phyloP scores from a whole-genome alignment of 2,888 invertebrate genomes.

The Entomobrya multifasciata region DNA sequence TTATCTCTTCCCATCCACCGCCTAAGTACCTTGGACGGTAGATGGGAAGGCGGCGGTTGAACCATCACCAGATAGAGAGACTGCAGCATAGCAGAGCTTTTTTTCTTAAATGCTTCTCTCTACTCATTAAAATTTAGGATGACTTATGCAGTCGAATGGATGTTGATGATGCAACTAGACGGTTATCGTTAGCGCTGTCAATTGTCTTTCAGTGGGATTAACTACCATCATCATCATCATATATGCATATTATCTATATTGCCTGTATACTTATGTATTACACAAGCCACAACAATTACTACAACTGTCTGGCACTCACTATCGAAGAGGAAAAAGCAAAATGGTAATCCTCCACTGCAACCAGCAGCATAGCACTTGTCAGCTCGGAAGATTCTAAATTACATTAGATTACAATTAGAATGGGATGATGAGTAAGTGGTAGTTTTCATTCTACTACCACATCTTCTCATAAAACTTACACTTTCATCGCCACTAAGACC shows the following conservation, averaged over 20 bases:
- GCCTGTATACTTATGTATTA: background rate
- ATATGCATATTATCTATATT: background rate
- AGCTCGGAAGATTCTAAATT: conserved; percentile 52
- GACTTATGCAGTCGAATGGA: conserved; percentile 12
- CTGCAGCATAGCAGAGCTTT: too few relatives aligned
- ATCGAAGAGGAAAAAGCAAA: background rate
- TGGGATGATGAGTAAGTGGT: conserved; percentile 51
- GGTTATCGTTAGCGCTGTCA: conserved; percentile 18
- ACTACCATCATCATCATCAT: too few relatives aligned
- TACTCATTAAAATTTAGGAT: conserved; percentile 11
- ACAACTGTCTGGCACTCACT: conserved; percentile 7
- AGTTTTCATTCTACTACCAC: conserved; percentile 11
- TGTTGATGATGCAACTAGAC: background rate
- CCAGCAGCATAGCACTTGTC: conserved; percentile 64
- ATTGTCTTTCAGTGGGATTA: background rate
- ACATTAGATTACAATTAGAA: conserved; percentile 59
- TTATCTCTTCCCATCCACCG: too few relatives aligned
- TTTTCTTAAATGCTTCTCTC: too few relatives aligned
- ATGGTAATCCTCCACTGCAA: conserved; percentile 11
- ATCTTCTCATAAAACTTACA: conserved; percentile 37
- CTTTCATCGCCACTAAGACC: background rate
- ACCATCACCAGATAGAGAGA: too few relatives aligned
- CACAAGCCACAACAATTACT: background rate
- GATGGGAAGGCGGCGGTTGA: too few relatives aligned
- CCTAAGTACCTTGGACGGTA: too few relatives aligned